A percentile compares a stretch with the other conserved stretches of the same genome.
Conservation (phyloP, 1,140 invertebrate species). For the Sarcophaga peregrina region DNA sequence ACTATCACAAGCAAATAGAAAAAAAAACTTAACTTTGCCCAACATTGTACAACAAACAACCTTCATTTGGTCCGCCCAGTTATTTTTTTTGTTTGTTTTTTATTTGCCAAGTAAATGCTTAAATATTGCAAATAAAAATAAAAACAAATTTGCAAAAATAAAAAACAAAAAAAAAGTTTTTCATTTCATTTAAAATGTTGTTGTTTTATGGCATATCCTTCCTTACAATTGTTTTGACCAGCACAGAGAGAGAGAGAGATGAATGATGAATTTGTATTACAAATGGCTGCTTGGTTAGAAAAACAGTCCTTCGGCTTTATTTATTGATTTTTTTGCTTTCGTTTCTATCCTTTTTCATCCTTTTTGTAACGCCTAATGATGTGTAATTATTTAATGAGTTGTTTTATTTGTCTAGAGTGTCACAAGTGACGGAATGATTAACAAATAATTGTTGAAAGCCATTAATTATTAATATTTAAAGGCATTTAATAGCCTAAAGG, state of each 20-base stretch:
- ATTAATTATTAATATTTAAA: no score
- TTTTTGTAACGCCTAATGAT: background rate
- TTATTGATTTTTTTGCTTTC: background rate
- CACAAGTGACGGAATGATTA: no score
- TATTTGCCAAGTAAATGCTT: background rate
- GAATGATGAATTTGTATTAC: background rate
- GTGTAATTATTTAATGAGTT: background rate
- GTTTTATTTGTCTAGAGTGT: background rate
- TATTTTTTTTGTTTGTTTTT: background rate
- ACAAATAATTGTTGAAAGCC: no score
- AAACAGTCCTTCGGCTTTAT: background rate
- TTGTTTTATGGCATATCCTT: no score
- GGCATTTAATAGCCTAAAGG: no score
- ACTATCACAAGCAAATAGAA: background rate
- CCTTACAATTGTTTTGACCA: no score
- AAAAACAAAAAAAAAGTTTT: no score
- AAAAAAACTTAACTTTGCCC: background rate
- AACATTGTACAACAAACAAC: conserved; percentile 9
- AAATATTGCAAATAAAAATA: background rate
- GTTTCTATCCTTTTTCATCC: no score
- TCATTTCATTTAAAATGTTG: no score
- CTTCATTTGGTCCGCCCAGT: background rate
- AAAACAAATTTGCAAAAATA: no score
- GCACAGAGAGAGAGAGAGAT: background rate
- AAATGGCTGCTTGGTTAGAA: background rate